Conservation (phyloP, 2,888 invertebrate genomes). For the Periphyllus acericola region DNA sequence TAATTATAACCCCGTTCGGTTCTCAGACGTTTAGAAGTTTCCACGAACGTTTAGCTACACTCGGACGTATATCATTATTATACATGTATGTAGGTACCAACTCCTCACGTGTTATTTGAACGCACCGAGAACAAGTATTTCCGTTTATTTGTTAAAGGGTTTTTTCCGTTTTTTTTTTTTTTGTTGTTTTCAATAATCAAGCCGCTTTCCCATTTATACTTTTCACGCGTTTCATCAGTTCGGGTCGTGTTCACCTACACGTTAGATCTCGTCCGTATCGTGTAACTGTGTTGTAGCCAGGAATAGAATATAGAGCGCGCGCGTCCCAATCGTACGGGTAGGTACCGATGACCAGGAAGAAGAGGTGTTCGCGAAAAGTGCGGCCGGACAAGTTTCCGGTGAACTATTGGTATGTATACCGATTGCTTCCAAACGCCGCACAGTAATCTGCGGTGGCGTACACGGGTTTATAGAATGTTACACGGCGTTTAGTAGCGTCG, state of each 20-base stretch:
- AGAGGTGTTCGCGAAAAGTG: neutral
- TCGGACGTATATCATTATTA: neutral
- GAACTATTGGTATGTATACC: neutral
- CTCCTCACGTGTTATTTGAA: neutral
- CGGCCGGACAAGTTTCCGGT: neutral
- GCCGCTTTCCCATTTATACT: neutral
- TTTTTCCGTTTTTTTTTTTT: neutral
- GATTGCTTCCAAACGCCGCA: neutral
- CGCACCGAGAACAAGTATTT: neutral
- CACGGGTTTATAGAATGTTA: too few relatives aligned
- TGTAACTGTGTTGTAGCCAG: neutral
- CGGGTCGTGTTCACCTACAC: neutral
- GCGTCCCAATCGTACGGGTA: neutral
- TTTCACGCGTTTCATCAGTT: neutral
- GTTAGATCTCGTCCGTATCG: neutral
- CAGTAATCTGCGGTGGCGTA: too few relatives aligned
- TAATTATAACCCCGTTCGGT: neutral
- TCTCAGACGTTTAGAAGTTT: neutral
- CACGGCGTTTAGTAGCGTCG: too few relatives aligned
- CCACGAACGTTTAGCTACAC: neutral
- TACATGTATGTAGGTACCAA: neutral
- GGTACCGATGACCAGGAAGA: neutral
- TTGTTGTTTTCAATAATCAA: neutral
- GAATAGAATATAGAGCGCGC: neutral
- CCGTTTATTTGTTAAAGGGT: neutral